Base-by-base conservation (phyloP, 2,797 vertebrate species). In the Eleutherodactylus coqui region DNA sequence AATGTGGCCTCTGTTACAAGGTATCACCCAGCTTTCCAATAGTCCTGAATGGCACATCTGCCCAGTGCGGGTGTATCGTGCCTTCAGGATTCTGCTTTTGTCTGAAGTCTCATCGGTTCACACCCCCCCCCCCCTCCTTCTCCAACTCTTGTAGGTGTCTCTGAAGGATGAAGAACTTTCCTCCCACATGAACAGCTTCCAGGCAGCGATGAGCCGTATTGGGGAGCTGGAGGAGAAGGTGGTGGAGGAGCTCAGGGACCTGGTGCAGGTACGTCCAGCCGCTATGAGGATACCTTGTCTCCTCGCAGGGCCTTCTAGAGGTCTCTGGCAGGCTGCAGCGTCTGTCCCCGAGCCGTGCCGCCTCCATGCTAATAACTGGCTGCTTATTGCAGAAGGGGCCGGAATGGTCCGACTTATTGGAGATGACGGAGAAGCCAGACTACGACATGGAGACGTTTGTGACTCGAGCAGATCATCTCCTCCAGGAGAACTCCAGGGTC, bases 171-270 rank as follows among this genome's bases (percentile, higher is more conserved):
- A 92, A 86, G 94, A 90, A 29, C 82, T 91, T 19, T 92, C 93
- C 86, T 90, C 91, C 2, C 90, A 94, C 32, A 90, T 94, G 89
- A 90, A 91, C 87, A 94, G 58, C 84, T 95, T 96, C 53, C 94
- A 95, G 87, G 96, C 97, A 6, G 95, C 93, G 84, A 91, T 97
- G 89, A 94, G 93, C 67, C 93, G 94, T 76, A 95, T 98, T 51
- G 88, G 90, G 2, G 96, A 97, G 75, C 41, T 94, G 86, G 96
- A 97, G 79, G 96, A 98, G 73, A 96, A 93, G 11, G 92, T 94
- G 76, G 90, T 94, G 84, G 95, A 93, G 27, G 95, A 97, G 76
- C 91, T 97, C 10, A 94, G 90, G 92, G 97, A 95, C 85, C 88
- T 95, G 70, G 90, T 86, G 88, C 93, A 95, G 93, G 95, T 95